A percentile compares a stretch with the other conserved stretches of the same genome.
Conservation (phyloP, 2,888 invertebrate genomes). For the Nemotelus nigrinus region DNA sequence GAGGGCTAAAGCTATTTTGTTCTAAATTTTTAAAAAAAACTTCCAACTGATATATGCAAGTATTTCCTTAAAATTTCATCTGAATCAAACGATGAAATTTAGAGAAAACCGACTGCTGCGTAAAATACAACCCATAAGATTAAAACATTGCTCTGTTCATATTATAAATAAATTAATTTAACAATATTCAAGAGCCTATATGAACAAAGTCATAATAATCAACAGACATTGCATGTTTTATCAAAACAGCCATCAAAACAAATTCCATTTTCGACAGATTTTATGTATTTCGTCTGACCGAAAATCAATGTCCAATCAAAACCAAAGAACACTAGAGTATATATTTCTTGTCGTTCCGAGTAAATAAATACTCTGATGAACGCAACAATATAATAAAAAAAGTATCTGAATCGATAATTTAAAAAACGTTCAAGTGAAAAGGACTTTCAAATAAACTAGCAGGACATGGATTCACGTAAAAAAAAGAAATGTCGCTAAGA, state of each 20-base stretch:
- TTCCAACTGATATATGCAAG: no score
- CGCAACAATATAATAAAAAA: constrained; percentile 23
- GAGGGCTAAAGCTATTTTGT: no score
- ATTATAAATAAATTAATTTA: no score
- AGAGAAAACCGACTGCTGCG: no score
- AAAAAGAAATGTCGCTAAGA: neutral
- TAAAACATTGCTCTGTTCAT: no score
- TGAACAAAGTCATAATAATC: neutral
- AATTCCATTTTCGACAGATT: constrained; percentile 7
- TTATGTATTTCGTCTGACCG: neutral
- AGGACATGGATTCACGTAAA: neutral
- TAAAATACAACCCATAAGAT: no score
- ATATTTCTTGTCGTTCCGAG: neutral
- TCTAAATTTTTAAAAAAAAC: no score
- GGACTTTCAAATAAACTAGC: neutral
- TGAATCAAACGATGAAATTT: no score
- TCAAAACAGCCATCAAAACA: neutral
- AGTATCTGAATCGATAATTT: constrained; percentile 34
- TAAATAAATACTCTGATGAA: constrained; percentile 38
- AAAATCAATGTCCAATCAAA: neutral
- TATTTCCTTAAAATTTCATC: no score
- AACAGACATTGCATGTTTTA: neutral
- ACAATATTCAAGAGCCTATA: no score
- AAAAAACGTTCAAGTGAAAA: neutral
- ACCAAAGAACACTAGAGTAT: no score